phyloP scores from a whole-genome alignment of 2,113 vertebrate species.

The Sapayoa aenigma region DNA sequence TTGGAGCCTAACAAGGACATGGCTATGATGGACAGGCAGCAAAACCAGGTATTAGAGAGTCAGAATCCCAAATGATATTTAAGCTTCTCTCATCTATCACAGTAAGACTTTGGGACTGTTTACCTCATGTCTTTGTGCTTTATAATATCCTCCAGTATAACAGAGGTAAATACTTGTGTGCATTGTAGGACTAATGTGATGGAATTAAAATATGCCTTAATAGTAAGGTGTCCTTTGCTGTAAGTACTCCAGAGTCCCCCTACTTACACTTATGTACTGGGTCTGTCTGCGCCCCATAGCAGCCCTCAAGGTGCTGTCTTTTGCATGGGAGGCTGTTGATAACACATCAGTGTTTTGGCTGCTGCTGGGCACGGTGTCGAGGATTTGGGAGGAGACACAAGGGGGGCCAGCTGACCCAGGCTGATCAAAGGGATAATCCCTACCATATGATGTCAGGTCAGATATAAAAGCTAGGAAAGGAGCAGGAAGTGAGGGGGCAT shows the following conservation, averaged over 20 bases:
- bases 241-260: not conserved
- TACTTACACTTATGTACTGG: too few species aligned
- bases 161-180: not conserved
- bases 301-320: too few species aligned
- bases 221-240: not conserved
- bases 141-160: not conserved
- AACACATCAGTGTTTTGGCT: too few species aligned
- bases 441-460: too few species aligned
- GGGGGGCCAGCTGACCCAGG: too few species aligned
- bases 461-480: too few species aligned
- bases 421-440: too few species aligned
- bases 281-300: too few species aligned
- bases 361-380: too few species aligned
- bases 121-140: not conserved
- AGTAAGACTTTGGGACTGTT: not conserved
- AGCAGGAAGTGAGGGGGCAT: too few species aligned
- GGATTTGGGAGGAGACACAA: too few species aligned
- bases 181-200: not conserved
- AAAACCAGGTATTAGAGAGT: not conserved
- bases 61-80: not conserved
- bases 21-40: not conserved
- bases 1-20: not conserved
- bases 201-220: not conserved
- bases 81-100: not conserved
- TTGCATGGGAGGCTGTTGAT: too few species aligned